Evolutionary conservation across 2,888 invertebrate genomes (phyloP).

Genomic region (Orchestes rusci): DNA sequence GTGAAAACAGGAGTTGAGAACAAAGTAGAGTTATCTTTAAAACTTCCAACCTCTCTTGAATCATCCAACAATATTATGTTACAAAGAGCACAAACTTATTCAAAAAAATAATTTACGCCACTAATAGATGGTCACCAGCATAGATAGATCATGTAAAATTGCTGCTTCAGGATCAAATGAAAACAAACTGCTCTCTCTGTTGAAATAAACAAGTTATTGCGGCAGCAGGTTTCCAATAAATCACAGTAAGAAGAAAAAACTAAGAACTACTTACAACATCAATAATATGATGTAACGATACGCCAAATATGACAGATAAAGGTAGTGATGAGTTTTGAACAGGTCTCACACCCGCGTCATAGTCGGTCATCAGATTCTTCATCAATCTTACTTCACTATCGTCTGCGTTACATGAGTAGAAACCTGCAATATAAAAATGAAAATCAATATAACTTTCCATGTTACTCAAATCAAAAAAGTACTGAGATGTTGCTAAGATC

Average conservation of each 20-base stretch:
- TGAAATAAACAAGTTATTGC: background rate
- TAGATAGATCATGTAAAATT: background rate
- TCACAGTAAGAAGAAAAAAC: too few species aligned
- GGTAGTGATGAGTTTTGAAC: conserved; percentile 70
- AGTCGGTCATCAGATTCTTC: conserved; percentile 63
- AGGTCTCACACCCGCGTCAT: conserved; percentile 72
- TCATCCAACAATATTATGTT: too few species aligned
- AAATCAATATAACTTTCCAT: too few species aligned
- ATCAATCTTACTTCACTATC: conserved; percentile 69
- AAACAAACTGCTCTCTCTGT: background rate
- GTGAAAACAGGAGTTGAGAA: too few species aligned
- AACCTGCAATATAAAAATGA: conserved; percentile 12
- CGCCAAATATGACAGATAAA: conserved; percentile 70
- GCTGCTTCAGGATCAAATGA: background rate
- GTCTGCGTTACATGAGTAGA: conserved; percentile 40
- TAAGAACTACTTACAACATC: conserved; percentile 69
- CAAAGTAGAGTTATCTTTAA: too few species aligned
- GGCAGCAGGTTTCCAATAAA: too few species aligned
- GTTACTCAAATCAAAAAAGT: too few species aligned
- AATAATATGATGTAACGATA: conserved; percentile 77
- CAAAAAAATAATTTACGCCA: too few species aligned
- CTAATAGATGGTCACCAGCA: too few species aligned
- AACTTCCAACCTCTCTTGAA: too few species aligned
- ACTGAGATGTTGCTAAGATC: too few species aligned
- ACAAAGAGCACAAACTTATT: too few species aligned